Evolutionary conservation across 2,113 vertebrate genomes (phyloP).

Genomic region (Cynopterus brachyotis): DNA sequence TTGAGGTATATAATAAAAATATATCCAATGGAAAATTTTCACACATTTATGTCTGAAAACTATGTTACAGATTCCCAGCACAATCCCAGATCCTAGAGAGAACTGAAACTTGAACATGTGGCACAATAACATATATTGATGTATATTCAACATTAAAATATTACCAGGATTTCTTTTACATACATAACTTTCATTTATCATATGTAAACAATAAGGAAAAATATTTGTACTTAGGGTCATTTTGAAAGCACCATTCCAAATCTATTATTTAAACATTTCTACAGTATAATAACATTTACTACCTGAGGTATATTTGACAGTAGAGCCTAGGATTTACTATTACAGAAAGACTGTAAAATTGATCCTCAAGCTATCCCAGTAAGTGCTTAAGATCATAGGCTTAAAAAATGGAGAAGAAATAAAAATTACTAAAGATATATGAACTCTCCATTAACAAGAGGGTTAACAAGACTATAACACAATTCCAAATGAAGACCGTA

Average conservation of each 20-base stretch:
- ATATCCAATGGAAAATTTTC: background rate
- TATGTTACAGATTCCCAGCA: background rate
- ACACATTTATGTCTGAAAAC: conserved; percentile 9
- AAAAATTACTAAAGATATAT: background rate
- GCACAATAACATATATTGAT: background rate
- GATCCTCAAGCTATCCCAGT: conserved; percentile 47
- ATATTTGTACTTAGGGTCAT: conserved; percentile 19
- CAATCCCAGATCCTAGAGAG: background rate
- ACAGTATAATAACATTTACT: conserved; percentile 51
- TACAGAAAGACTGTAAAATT: conserved; percentile 20
- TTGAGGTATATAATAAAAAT: background rate
- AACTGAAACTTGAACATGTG: background rate
- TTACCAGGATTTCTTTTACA: conserved; percentile 46
- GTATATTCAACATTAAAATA: conserved; percentile 55
- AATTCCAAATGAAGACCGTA: background rate
- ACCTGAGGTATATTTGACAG: conserved; percentile 71
- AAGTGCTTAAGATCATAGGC: background rate
- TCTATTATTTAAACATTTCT: conserved; percentile 37
- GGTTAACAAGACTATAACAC: background rate
- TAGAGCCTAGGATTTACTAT: conserved; percentile 35
- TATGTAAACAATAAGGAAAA: conserved; percentile 34
- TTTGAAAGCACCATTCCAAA: background rate
- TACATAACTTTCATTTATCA: conserved; percentile 67
- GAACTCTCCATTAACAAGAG: background rate
- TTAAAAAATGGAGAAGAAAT: conserved; percentile 16